Evolutionary conservation across 2,113 vertebrate genomes (phyloP), one percentile per base, ranked within the genome.

Genomic region (Proteles cristata): DNA sequence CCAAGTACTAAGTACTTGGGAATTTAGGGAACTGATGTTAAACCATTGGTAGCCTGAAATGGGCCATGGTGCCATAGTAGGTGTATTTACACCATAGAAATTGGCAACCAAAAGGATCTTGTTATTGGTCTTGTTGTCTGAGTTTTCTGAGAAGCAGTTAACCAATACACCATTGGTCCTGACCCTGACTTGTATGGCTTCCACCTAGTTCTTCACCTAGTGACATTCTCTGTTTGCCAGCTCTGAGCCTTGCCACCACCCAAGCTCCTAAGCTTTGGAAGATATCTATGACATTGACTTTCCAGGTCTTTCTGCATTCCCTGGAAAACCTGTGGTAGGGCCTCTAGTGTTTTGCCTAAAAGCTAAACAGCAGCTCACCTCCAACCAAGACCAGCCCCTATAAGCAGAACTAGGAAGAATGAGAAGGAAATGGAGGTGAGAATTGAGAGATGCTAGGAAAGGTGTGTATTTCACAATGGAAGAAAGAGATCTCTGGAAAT

Each of bases 11-110:
- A 93, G 71, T 73, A 43, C 9, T 63, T 33, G 25, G 26, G 55
- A 95, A 87, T 82, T 88, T 73, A 50, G 12, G 69, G 33, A 93
- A 26, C 31, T 39, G 50, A 7, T 31, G 11, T 83, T 71, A 92
- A 94, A 45, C 10, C 4, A 26, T 5, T 33, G 9, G 33, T 48
- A 76, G 25, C 28, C 9, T 39, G 68, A 83, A 93, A 93, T 1
- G 0, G n/a, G 43, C n/a, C n/a, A 0, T 11, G 7, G 35, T 96
- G 31, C 7, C 8, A 9, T 4, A 1, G 35, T 39, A 33, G 31
- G 35, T 68, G 16, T 28, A 80, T 76, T 84, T 28, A 76, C 35
- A 81, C 25, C 11, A 14, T 0, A 25, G 53, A 73, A 77, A 76
- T 1, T 73, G 39, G 65, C 31, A 94, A 65, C 33, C 10, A 9